A percentile compares a stretch with the other conserved stretches of the same genome.
These are phyloP conservation scores for Cephalopachus bancanus DNA, from an alignment of 2,797 vertebrate species.

Conservation along the genomic window DNA sequence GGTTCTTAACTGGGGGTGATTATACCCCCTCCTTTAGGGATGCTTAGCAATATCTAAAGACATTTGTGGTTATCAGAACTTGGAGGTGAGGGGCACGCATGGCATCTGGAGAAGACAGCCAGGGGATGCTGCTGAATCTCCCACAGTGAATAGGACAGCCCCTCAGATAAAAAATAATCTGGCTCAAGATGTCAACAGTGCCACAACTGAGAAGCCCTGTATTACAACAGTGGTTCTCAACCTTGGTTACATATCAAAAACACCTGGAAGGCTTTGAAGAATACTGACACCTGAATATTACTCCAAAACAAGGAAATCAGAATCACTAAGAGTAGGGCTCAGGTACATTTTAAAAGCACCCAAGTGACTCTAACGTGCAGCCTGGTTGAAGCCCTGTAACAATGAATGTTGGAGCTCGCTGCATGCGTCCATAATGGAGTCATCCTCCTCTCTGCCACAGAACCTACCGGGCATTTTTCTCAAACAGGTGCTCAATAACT, in stretches of 20 bases:
- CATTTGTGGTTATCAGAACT: neutral
- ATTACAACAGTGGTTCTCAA: neutral
- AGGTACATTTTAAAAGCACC: neutral
- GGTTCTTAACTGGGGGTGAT: neutral
- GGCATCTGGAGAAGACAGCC: neutral
- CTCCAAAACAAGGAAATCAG: neutral
- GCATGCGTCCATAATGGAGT: fast-evolving
- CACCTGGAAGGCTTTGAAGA: neutral
- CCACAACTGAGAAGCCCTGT: neutral
- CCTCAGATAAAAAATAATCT: neutral
- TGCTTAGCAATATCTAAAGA: neutral
- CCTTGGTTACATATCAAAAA: neutral
- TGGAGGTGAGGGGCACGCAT: no score
- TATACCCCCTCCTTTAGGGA: neutral
- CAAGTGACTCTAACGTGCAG: neutral
- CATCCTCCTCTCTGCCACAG: neutral
- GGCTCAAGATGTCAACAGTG: neutral
- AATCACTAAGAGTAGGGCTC: neutral
- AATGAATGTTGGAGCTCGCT: fast-evolving
- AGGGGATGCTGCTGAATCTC: neutral
- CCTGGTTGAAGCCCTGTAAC: fast-evolving
- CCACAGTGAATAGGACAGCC: fast-evolving
- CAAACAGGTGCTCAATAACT: neutral
- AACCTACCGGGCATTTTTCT: neutral
- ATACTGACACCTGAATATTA: neutral